phyloP scores from a whole-genome alignment of 2,113 vertebrate genomes.

The Grallaria varia region DNA sequence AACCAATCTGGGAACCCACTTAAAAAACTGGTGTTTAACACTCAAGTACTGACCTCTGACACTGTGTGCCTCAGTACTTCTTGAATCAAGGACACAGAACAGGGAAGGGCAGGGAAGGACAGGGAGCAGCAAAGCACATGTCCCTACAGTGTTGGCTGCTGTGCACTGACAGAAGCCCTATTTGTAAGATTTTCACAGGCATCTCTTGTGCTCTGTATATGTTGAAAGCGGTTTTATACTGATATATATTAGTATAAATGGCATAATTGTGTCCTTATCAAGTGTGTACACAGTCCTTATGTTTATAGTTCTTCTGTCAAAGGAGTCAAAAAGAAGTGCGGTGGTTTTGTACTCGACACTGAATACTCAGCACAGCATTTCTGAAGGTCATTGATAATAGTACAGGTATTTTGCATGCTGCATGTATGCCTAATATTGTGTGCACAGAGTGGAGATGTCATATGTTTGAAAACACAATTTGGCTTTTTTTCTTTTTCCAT shows the following conservation, averaged over 20 bases:
- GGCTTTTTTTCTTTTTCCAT: neutral
- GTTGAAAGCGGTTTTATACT: neutral
- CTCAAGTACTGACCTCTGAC: neutral
- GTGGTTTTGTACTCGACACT: neutral
- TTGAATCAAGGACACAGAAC: neutral
- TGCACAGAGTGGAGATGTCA: neutral
- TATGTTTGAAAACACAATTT: neutral
- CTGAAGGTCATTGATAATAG: neutral
- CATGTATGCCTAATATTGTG: neutral
- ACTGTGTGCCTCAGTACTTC: neutral
- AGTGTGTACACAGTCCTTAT: neutral
- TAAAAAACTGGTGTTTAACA: neutral
- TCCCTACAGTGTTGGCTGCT: neutral
- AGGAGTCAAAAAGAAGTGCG: neutral
- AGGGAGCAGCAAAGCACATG: neutral
- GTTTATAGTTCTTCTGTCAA: neutral
- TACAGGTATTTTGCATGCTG: neutral
- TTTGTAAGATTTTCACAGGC: neutral
- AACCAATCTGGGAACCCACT: neutral
- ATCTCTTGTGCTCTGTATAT: neutral
- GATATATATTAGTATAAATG: neutral
- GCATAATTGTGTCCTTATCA: constrained; percentile 10
- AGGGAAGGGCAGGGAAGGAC: neutral
- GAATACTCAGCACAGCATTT: neutral
- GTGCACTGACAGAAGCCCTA: neutral